Conservation (phyloP, 2,797 vertebrate genomes). For the Lophotriccus pileatus region DNA sequence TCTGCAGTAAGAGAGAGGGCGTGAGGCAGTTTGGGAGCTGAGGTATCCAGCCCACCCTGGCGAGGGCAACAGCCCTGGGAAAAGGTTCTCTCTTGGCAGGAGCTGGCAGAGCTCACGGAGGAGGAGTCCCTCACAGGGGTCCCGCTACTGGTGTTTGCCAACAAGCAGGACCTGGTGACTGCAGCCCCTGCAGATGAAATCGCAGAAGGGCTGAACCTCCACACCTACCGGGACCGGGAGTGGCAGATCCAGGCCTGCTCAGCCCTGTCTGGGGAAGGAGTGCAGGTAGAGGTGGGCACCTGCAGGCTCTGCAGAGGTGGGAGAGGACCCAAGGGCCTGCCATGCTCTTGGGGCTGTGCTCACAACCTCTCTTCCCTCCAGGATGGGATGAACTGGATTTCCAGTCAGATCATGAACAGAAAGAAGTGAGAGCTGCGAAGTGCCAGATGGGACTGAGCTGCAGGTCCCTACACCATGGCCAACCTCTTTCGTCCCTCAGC, state of each 20-base stretch:
- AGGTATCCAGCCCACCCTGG: background rate
- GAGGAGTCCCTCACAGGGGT: slow-evolving; percentile 84
- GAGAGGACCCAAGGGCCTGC: background rate
- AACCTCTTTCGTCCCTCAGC: background rate
- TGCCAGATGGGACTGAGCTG: background rate
- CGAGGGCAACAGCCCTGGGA: background rate
- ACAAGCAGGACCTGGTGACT: slow-evolving; percentile 88
- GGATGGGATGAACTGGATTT: slow-evolving; percentile 72
- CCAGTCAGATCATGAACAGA: slow-evolving; percentile 52
- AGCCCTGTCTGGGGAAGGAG: slow-evolving; percentile 87
- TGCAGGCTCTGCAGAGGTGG: background rate
- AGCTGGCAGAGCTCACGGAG: slow-evolving; percentile 84
- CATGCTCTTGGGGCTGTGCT: background rate
- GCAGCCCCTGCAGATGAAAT: slow-evolving; percentile 85
- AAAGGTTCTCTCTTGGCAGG: slow-evolving; percentile 69
- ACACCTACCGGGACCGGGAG: slow-evolving; percentile 85
- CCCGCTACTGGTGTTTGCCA: slow-evolving; percentile 88
- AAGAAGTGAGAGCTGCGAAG: slow-evolving; percentile 49
- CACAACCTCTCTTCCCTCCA: background rate
- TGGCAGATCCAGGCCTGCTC: slow-evolving; percentile 95
- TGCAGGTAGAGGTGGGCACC: slow-evolving; percentile 76
- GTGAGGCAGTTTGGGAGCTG: background rate
- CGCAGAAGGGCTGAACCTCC: slow-evolving; percentile 86
- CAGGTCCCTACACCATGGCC: background rate
- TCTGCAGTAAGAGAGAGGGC: background rate